A percentile compares a stretch with the other conserved stretches of the same genome.
These are phyloP conservation scores for Nemoura dubitans DNA, from an alignment of 2,888 invertebrate genomes.

Conservation along the genomic window DNA sequence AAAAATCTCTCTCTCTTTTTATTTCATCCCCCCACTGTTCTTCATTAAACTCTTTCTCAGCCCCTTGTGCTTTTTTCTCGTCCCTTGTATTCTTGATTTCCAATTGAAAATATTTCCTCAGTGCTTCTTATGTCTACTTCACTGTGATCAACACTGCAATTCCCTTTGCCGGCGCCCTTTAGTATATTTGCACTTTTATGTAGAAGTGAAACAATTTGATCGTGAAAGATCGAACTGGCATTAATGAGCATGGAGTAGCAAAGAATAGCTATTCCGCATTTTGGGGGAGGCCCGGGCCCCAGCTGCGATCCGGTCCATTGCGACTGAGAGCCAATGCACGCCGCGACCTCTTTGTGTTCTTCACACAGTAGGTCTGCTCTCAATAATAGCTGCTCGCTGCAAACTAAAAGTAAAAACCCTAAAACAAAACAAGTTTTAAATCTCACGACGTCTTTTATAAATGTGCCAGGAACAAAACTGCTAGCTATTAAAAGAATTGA, in stretches of 20 bases:
- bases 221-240: not conserved
- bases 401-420: too few relatives aligned
- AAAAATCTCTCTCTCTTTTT: slow-evolving; percentile 40
- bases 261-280: not conserved
- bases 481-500: too few relatives aligned
- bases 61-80: slow-evolving; percentile 18
- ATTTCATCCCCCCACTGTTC: not conserved
- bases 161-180: not conserved
- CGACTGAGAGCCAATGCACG: too few relatives aligned
- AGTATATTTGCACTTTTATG: not conserved
- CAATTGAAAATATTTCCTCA: slow-evolving; percentile 30
- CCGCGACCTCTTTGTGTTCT: too few relatives aligned
- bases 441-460: too few relatives aligned
- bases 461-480: too few relatives aligned
- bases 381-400: too few relatives aligned
- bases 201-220: slow-evolving; percentile 4
- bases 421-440: too few relatives aligned
- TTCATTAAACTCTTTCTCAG: slow-evolving; percentile 20
- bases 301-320: not conserved
- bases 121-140: not conserved
- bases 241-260: not conserved
- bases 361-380: too few relatives aligned
- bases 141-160: slow-evolving; percentile 21
- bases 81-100: slow-evolving; percentile 32
- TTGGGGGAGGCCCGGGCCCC: not conserved